These are phyloP conservation scores for Austrolebias charrua DNA, from an alignment of 2,797 vertebrate species.

Conservation along the genomic window DNA sequence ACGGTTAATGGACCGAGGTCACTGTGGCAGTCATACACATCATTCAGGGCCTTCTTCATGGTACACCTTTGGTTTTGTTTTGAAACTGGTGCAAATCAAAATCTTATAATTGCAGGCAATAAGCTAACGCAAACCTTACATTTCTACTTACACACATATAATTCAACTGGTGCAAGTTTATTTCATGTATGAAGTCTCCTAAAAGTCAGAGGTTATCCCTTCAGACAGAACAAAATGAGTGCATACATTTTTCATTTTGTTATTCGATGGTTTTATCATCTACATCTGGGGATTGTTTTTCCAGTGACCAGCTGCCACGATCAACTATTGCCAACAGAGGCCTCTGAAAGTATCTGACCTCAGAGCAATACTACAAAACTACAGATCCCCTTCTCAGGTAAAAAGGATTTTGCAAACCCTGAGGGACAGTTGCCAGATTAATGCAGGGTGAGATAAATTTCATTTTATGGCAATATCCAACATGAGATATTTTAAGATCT, in stretches of 20 bases:
- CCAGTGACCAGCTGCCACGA: background rate
- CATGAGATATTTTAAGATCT: background rate
- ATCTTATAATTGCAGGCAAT: background rate
- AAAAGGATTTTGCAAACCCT: conserved; percentile 23
- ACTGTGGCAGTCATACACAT: conserved; percentile 9
- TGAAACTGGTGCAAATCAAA: background rate
- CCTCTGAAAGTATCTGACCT: conserved; percentile 2
- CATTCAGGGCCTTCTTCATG: background rate
- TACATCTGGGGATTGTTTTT: too few relatives aligned
- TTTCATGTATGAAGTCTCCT: too few relatives aligned
- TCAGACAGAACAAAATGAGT: background rate
- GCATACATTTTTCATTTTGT: background rate
- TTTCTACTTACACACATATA: background rate
- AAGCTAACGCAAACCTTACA: background rate
- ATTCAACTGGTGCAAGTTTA: too few relatives aligned
- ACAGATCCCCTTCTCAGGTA: conserved; percentile 12
- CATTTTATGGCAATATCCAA: conserved; percentile 1
- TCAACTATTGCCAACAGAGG: background rate
- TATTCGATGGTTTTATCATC: background rate
- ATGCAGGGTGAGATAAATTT: conserved; percentile 13
- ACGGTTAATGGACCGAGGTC: conserved; percentile 16
- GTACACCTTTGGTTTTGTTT: background rate
- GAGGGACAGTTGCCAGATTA: conserved; percentile 2
- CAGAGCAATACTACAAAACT: conserved; percentile 20
- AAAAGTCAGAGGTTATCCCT: too few relatives aligned